Conservation (phyloP, 2,888 invertebrate species). For the Eristalinus aeneus region DNA sequence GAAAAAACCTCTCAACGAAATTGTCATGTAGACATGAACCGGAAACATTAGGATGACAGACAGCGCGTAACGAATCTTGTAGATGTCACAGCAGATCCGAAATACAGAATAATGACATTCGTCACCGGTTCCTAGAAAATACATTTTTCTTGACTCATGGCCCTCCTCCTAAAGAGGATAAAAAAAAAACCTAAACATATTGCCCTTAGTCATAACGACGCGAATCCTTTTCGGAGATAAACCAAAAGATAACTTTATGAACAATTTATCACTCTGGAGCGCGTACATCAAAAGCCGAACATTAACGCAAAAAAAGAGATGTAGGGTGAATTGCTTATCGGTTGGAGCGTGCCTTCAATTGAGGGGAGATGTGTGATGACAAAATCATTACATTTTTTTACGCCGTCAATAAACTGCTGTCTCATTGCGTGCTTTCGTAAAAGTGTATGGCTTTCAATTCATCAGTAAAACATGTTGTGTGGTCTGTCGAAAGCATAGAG, state of each 20-base stretch:
- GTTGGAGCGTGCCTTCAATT: neutral
- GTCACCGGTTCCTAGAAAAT: neutral
- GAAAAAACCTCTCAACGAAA: neutral
- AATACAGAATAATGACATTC: neutral
- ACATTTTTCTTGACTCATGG: neutral
- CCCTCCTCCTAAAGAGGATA: neutral
- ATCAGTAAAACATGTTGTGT: neutral
- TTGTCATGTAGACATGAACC: neutral
- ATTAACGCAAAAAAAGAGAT: neutral
- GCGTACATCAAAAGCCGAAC: neutral
- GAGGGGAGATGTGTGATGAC: neutral
- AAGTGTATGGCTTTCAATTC: neutral
- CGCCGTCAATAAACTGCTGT: neutral
- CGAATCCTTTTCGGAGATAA: neutral
- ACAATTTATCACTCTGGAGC: neutral
- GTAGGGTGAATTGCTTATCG: neutral
- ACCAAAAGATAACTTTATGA: neutral
- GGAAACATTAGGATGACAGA: neutral
- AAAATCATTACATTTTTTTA: neutral
- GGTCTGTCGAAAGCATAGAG: neutral
- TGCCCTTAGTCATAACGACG: neutral
- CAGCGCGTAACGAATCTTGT: neutral
- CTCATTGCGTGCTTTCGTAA: neutral
- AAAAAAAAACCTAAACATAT: neutral
- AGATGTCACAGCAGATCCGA: neutral